Evolutionary conservation across 1,140 invertebrate genomes (phyloP), one percentile per base, ranked within the genome.

Genomic region (Drosophila lini): DNA sequence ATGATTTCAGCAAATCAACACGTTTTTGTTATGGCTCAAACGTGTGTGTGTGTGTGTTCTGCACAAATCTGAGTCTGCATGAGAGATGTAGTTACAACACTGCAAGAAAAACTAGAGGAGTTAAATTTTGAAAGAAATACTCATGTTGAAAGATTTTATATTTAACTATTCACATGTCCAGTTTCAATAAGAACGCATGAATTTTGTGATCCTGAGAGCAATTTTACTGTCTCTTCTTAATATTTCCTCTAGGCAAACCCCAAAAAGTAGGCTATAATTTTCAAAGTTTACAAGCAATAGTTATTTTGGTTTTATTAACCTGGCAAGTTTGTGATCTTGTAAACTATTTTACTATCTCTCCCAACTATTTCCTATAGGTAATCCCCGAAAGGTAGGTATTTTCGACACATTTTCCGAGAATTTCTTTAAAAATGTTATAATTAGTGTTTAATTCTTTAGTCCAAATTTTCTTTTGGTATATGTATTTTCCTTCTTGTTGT

Each of bases 1-100:
- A 78, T 62, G 38, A 81, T 73, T 81, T 71, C 65, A 61, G 56
- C 56, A 80, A 78, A 69, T 77, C 78, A 81, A 81, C 79, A 81
- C 78, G 73, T 77, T 77, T 80, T 70, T 80, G 58, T 64, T 75
- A 58, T 62, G 28, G 42, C 50, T 57, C 19, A 15, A 31, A 36
- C 38, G 13, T 61, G 22, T 52, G 16, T 16, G 22, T 65, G 59
- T 63, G 52, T 68, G 45, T 56, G 28, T 40, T 55, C 42, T 34
- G 42, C 38, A 73, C 64, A 73, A 59, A 69, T 58, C 53, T 56
- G 38, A 62, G 69, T 52, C 28, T 28, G 19, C 31, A n/a, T 31
- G 42, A 28, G n/a, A 31, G 16, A 19, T 36, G 41, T 38, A 28
- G 6, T 41, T 25, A 41, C 15, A 13, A 16, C 65, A 68, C 60